Base-by-base conservation (phyloP, 2,888 invertebrate species). In the Diloba caeruleocephala region DNA sequence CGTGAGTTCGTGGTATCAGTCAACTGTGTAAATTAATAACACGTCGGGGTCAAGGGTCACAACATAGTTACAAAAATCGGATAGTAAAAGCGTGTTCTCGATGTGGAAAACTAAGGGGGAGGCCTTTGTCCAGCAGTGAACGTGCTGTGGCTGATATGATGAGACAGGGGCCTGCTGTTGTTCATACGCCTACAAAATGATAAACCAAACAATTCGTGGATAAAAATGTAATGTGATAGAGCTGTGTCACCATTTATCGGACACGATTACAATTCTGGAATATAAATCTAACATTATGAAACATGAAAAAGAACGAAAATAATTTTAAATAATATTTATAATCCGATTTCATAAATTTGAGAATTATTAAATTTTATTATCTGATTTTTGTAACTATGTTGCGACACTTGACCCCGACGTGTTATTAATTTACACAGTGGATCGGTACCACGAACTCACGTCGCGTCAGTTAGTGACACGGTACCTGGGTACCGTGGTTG, bases 41-140 rank as follows among this genome's bases (percentile, higher is more conserved):
- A 60, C 37, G 29, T 58, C 1, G 32, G 32, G 52, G 41, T 19
- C 51, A 51, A 45, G 28, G 23, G 32, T 57, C 23, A 36, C 10
- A 19, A 10, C 19, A 26, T 1, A 5, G 12, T 1, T 29, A 7
- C n/a, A 6, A 12, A 28, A 6, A n/a, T n/a, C n/a, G n/a, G n/a
- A n/a, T n/a, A n/a, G n/a, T n/a, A n/a, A n/a, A n/a, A n/a, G n/a
- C n/a, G n/a, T n/a, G n/a, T n/a, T n/a, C n/a, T n/a, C n/a, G n/a
- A n/a, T n/a, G n/a, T n/a, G n/a, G n/a, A n/a, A n/a, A n/a, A n/a
- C n/a, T n/a, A n/a, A n/a, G n/a, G n/a, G n/a, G n/a, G n/a, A n/a
- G n/a, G n/a, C n/a, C n/a, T n/a, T n/a, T n/a, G n/a, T n/a, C n/a
- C n/a, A n/a, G n/a, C n/a, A n/a, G n/a, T n/a, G n/a, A n/a, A n/a